phyloP scores from a whole-genome alignment of 1,140 invertebrate species.

The Sinonovacula constricta region DNA sequence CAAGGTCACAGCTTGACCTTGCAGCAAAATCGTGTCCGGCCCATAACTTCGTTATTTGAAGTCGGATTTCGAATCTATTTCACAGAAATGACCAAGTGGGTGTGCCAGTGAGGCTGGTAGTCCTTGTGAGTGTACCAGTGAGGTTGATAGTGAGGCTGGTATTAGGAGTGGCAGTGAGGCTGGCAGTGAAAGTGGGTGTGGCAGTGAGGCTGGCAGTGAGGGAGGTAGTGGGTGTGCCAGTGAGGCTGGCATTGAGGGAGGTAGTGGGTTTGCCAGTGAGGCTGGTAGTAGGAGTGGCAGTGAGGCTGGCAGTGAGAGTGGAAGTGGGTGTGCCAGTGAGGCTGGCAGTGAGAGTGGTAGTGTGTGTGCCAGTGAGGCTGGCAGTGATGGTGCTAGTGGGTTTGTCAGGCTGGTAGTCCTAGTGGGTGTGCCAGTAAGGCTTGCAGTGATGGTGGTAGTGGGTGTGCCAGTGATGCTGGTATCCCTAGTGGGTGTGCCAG shows the following conservation, averaged over 20 bases:
- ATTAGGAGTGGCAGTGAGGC: slow-evolving; percentile 11
- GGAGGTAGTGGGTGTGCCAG: slow-evolving; percentile 12
- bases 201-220: background rate
- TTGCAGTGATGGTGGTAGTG: slow-evolving; percentile 26
- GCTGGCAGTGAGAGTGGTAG: slow-evolving; percentile 15
- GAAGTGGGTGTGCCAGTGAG: slow-evolving; percentile 13
- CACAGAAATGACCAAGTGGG: too few species aligned
- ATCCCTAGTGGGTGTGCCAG: slow-evolving; percentile 11
- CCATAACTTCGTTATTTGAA: too few species aligned
- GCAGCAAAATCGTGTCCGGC: too few species aligned
- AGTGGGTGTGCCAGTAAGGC: slow-evolving; percentile 15
- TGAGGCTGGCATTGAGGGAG: slow-evolving; percentile 1
- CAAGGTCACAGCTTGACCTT: too few species aligned
- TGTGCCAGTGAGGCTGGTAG: too few species aligned
- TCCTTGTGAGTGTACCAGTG: background rate
- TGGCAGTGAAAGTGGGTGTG: slow-evolving; percentile 14
- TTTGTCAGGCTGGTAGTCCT: slow-evolving; percentile 7
- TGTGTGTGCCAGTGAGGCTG: background rate
- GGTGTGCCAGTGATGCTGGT: slow-evolving; percentile 18
- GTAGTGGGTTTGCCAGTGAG: slow-evolving; percentile 26
- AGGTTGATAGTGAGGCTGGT: too few species aligned
- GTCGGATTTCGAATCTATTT: too few species aligned
- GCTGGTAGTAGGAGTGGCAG: slow-evolving; percentile 18
- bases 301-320: slow-evolving; percentile 5
- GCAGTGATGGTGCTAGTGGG: slow-evolving; percentile 4